Evolutionary conservation across 2,113 vertebrate genomes (phyloP).

Genomic region (Ceyx cyanopectus): DNA sequence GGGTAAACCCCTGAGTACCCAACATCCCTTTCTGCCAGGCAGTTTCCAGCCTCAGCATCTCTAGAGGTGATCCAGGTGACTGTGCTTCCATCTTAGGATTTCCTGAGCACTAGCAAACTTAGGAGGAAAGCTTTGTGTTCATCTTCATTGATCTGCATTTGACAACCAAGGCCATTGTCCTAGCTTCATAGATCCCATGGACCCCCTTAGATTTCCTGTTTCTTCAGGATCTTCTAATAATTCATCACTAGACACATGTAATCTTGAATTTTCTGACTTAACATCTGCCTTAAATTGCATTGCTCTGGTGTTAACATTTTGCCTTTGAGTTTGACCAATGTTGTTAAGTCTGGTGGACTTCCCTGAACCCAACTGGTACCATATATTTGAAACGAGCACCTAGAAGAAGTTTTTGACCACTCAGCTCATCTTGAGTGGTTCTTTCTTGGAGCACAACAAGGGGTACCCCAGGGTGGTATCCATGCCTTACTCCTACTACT

Average conservation of each 20-base stretch:
- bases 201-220: background rate
- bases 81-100: background rate
- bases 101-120: background rate
- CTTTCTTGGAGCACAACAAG: background rate
- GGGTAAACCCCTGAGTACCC: background rate
- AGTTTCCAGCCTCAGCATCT: background rate
- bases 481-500: background rate
- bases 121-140: background rate
- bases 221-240: background rate
- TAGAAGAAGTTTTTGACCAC: background rate
- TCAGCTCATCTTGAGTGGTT: background rate
- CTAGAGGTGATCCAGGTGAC: background rate
- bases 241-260: fast-evolving
- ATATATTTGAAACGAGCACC: background rate
- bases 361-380: background rate
- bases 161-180: background rate
- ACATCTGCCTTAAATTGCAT: background rate
- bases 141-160: background rate
- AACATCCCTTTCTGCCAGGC: no score
- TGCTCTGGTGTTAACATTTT: background rate
- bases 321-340: background rate
- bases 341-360: background rate
- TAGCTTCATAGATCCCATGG: background rate
- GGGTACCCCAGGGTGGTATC: background rate
- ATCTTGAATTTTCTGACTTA: background rate